phyloP scores from a whole-genome alignment of 2,113 vertebrate species.

The Platysteira castanea region DNA sequence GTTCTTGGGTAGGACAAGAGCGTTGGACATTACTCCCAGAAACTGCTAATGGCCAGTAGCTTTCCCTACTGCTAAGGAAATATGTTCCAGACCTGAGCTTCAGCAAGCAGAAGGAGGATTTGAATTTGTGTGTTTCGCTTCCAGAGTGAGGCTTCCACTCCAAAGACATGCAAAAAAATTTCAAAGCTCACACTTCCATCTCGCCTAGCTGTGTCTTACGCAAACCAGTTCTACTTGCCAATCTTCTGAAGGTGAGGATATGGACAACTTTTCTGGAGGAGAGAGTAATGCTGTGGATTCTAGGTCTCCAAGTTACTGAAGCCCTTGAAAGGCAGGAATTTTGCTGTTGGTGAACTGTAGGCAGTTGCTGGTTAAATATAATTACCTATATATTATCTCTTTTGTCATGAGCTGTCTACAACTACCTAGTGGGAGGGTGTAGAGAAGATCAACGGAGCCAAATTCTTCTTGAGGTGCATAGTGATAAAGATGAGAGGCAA shows the following conservation, averaged over 20 bases:
- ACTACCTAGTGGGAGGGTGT: neutral
- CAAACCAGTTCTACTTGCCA: neutral
- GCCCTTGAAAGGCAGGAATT: neutral
- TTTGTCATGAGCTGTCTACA: neutral
- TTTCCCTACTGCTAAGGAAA: neutral
- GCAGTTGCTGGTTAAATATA: neutral
- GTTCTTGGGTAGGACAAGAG: neutral
- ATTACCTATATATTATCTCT: neutral
- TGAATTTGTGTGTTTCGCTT: neutral
- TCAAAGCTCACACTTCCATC: neutral
- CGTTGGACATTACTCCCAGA: neutral
- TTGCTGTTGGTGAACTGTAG: neutral
- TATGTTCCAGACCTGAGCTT: neutral
- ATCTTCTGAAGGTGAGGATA: neutral
- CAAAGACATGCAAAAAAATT: neutral
- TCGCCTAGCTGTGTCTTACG: neutral
- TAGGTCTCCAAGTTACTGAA: neutral
- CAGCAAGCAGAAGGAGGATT: neutral
- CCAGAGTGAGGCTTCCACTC: neutral
- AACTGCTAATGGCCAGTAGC: neutral
- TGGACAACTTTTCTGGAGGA: conserved; percentile 7
- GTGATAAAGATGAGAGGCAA: neutral
- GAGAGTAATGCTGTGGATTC: neutral
- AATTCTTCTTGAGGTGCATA: neutral
- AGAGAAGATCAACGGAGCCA: neutral